Conservation (phyloP, 92 coral and sea anemone species). For the Phenganax stokvisi region DNA sequence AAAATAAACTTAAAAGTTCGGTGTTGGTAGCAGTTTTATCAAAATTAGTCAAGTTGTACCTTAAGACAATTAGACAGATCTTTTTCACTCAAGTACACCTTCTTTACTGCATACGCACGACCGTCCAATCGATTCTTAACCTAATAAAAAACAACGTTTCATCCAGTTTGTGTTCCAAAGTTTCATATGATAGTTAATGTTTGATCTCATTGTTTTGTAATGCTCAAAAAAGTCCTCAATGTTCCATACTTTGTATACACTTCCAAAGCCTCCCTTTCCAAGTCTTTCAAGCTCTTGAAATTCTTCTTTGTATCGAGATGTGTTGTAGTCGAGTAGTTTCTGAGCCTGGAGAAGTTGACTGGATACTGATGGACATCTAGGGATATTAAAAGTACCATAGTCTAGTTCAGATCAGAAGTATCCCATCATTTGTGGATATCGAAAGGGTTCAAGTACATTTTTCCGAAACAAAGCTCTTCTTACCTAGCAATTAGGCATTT, state of each 20-base stretch:
- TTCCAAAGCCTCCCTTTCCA: slow-evolving; percentile 98
- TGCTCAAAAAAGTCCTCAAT: too few relatives aligned
- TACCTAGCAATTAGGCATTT: neutral
- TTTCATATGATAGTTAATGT: neutral
- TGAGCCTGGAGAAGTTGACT: slow-evolving; percentile 44
- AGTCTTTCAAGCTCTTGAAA: slow-evolving; percentile 69
- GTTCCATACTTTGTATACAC: slow-evolving; percentile 71
- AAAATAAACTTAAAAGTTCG: too few relatives aligned
- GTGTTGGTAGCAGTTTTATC: neutral
- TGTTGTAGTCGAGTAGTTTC: slow-evolving; percentile 60
- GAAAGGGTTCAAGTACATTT: neutral
- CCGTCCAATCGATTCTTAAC: slow-evolving; percentile 86
- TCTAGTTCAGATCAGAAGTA: too few relatives aligned
- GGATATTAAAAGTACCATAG: too few relatives aligned
- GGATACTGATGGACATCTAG: slow-evolving; percentile 33
- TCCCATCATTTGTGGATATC: too few relatives aligned
- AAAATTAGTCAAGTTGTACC: slow-evolving; percentile 43
- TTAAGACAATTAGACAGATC: slow-evolving; percentile 82
- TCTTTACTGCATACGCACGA: slow-evolving; percentile 92
- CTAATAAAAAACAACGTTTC: slow-evolving; percentile 23
- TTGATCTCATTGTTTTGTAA: too few relatives aligned
- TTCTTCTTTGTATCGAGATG: slow-evolving; percentile 87
- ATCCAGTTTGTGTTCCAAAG: neutral
- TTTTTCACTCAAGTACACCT: slow-evolving; percentile 83
- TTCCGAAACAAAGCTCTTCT: neutral